phyloP scores from a whole-genome alignment of 2,113 vertebrate genomes.

The Callipepla squamata region DNA sequence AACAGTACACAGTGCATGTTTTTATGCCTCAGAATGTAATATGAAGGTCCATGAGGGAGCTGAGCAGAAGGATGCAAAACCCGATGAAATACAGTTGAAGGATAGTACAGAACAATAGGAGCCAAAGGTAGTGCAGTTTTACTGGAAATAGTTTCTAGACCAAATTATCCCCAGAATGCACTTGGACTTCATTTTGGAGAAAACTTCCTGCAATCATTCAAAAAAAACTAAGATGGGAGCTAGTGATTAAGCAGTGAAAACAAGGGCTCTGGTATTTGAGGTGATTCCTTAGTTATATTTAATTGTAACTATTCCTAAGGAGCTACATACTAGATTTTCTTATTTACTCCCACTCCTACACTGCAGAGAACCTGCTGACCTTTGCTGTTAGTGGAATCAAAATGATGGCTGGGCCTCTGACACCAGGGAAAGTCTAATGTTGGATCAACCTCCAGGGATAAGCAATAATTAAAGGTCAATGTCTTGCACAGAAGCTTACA shows the following conservation, averaged over 20 bases:
- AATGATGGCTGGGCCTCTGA: not conserved
- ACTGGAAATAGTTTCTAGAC: not conserved
- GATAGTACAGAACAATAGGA: not conserved
- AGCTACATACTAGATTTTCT: not conserved
- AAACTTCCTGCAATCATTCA: not conserved
- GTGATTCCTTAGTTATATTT: not conserved
- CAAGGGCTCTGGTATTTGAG: not conserved
- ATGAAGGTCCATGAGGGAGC: not conserved
- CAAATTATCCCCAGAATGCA: not conserved
- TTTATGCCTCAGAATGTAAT: not conserved
- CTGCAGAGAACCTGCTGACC: not conserved
- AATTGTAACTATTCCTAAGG: not conserved
- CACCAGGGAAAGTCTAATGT: not conserved
- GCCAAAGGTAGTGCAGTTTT: not conserved
- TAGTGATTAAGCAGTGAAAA: not conserved
- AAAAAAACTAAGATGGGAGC: not conserved
- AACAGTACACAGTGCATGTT: not conserved
- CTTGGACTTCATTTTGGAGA: not conserved
- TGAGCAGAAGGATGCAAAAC: not conserved
- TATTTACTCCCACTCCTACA: not conserved
- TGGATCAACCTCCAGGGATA: not conserved
- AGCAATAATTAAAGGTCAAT: not conserved
- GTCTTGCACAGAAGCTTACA: not conserved
- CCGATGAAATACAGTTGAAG: not conserved
- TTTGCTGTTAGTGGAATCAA: not conserved